phyloP scores from a whole-genome alignment of 2,888 invertebrate species.

The Diarsia brunnea region DNA sequence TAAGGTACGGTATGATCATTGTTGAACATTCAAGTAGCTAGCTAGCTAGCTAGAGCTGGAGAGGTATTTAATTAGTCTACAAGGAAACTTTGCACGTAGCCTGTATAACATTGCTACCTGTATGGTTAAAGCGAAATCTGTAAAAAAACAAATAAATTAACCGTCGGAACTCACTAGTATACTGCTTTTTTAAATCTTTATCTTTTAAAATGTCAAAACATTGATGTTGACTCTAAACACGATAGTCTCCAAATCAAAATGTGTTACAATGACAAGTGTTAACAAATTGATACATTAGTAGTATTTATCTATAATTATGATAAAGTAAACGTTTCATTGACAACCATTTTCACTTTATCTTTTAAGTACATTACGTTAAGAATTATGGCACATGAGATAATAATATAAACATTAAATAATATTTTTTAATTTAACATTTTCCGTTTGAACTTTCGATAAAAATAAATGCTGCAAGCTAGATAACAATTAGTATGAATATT shows the following conservation, averaged over 20 bases:
- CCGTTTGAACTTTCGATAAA: not conserved
- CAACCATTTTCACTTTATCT: conserved; percentile 51
- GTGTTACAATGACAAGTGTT: conserved; percentile 33
- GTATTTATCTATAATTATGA: conserved; percentile 21
- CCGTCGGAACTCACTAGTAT: not conserved
- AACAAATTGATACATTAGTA: conserved; percentile 34
- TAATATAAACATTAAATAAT: not conserved
- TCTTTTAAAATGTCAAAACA: conserved; percentile 31
- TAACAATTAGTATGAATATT: not conserved
- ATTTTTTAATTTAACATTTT: not conserved
- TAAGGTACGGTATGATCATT: not conserved
- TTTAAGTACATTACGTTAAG: conserved; percentile 17
- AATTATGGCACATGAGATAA: conserved; percentile 7
- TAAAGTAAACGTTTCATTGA: conserved; percentile 41
- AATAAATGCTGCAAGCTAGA: not conserved
- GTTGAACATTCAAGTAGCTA: too few relatives aligned
- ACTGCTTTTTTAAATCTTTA: conserved; percentile 19
- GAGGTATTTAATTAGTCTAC: too few relatives aligned
- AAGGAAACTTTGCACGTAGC: not conserved
- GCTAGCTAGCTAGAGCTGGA: too few relatives aligned
- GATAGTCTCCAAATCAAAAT: conserved; percentile 30
- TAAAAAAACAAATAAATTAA: not conserved
- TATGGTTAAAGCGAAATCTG: not conserved
- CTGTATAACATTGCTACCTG: not conserved
- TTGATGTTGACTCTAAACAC: conserved; percentile 19